Percentiles rank a stretch among this genome's conserved stretches.
These are phyloP conservation scores for Apogon talboti DNA, from an alignment of 2,797 vertebrate species.

Conservation along the genomic window DNA sequence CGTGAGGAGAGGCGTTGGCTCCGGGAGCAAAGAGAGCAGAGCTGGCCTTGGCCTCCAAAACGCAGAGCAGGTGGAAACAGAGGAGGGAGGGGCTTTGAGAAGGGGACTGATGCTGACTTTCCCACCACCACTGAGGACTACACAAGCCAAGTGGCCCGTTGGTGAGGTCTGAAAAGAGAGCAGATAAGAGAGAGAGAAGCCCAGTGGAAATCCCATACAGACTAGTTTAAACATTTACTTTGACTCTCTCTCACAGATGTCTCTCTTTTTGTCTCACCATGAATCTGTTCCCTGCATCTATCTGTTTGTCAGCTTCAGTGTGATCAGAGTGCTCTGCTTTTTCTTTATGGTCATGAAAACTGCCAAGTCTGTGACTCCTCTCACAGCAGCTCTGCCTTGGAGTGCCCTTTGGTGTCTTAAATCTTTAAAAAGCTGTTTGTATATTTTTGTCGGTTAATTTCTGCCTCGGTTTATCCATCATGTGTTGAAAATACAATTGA, in stretches of 20 bases:
- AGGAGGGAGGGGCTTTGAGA: constrained; percentile 63
- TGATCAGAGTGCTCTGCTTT: constrained; percentile 70
- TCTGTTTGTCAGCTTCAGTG: constrained; percentile 73
- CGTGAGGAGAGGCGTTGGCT: constrained; percentile 90
- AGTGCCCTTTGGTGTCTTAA: constrained; percentile 82
- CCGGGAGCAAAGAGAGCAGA: constrained; percentile 85
- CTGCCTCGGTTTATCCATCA: constrained; percentile 67
- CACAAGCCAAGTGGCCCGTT: constrained; percentile 93
- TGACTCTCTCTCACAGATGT: constrained; percentile 40
- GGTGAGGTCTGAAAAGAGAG: constrained; percentile 83
- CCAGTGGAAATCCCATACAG: constrained; percentile 46
- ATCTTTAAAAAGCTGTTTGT: constrained; percentile 70
- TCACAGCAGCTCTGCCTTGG: constrained; percentile 78
- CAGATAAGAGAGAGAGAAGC: constrained; percentile 31
- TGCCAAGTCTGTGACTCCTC: constrained; percentile 72
- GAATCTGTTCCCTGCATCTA: constrained; percentile 63
- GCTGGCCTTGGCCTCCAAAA: constrained; percentile 79
- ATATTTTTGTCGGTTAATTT: constrained; percentile 49
- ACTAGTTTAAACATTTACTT: constrained; percentile 45
- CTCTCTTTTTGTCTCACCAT: constrained; percentile 60
- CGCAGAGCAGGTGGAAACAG: constrained; percentile 64
- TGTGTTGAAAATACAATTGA: constrained; percentile 49
- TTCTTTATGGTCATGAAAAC: constrained; percentile 69
- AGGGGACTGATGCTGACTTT: constrained; percentile 71
- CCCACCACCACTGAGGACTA: constrained; percentile 93